These are phyloP conservation scores for Noctua janthina DNA, from an alignment of 2,888 invertebrate genomes.

Conservation along the genomic window DNA sequence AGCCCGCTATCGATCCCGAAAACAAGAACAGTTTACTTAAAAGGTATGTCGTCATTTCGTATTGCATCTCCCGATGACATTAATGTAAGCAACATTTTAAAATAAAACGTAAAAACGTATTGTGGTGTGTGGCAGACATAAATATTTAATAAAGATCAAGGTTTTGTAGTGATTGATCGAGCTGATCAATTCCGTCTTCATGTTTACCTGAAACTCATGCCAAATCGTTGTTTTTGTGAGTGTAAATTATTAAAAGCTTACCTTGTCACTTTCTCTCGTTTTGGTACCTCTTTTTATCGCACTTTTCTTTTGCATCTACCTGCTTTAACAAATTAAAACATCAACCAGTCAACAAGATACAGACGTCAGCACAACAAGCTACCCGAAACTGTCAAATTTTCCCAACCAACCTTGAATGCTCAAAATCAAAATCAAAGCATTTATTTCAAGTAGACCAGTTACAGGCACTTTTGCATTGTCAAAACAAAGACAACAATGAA, in stretches of 20 bases:
- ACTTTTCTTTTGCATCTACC: neutral
- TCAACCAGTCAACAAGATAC: neutral
- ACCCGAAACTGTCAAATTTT: no score
- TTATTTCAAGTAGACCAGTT: no score
- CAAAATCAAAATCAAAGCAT: no score
- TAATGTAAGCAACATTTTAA: slow-evolving; percentile 12
- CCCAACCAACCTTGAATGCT: no score
- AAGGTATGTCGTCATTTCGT: slow-evolving; percentile 18
- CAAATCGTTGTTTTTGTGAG: slow-evolving; percentile 26
- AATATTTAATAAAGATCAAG: slow-evolving; percentile 50
- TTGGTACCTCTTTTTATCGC: neutral
- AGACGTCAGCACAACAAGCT: no score
- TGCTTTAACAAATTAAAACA: neutral
- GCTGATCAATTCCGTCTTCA: neutral
- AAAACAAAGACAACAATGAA: no score
- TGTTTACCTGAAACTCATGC: slow-evolving; percentile 38
- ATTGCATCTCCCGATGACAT: slow-evolving; percentile 27
- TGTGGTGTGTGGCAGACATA: slow-evolving; percentile 25
- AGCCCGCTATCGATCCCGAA: neutral
- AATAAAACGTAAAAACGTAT: slow-evolving; percentile 17
- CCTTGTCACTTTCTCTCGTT: slow-evolving; percentile 7
- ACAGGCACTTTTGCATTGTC: no score
- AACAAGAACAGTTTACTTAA: slow-evolving; percentile 6
- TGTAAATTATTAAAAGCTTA: slow-evolving; percentile 3
- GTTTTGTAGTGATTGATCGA: slow-evolving; percentile 39